phyloP scores from a whole-genome alignment of 2,113 vertebrate genomes.

The Callipepla californica region DNA sequence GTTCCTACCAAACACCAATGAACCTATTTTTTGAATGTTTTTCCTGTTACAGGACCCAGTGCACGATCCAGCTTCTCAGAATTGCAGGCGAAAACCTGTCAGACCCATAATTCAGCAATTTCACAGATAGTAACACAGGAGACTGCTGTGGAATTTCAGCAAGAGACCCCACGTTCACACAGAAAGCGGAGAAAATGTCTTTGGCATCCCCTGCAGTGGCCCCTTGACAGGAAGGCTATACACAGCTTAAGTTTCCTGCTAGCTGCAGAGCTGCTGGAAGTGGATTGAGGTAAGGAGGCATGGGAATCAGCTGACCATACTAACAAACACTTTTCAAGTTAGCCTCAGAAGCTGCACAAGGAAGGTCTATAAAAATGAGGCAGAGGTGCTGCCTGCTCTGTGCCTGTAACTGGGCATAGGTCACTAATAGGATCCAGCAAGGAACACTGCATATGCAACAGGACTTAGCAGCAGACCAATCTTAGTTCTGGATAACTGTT shows the following conservation, averaged over 20 bases:
- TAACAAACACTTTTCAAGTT: neutral
- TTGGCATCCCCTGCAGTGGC: neutral
- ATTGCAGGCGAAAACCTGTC: constrained; percentile 27
- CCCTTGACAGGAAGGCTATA: constrained; percentile 7
- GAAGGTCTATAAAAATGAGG: neutral
- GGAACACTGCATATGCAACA: neutral
- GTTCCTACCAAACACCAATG: neutral
- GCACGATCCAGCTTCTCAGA: constrained; percentile 3
- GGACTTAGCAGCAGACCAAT: neutral
- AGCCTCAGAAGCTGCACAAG: neutral
- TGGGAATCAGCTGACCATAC: neutral
- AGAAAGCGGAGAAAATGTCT: constrained; percentile 6
- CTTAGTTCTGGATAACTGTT: neutral
- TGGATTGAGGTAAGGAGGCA: neutral
- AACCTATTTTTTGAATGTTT: neutral
- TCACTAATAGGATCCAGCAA: neutral
- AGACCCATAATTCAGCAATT: constrained; percentile 2
- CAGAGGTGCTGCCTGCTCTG: neutral
- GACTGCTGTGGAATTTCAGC: neutral
- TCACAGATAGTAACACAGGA: neutral
- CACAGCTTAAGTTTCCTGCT: constrained; percentile 1
- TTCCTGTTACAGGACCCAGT: neutral
- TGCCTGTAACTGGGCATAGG: neutral
- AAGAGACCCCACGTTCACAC: neutral
- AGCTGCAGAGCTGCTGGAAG: neutral